Evolutionary conservation across 35 echinoderm and acorn worm genomes (phyloP), one percentile per base, ranked within the genome.

Genomic region (Amphiura filiformis): DNA sequence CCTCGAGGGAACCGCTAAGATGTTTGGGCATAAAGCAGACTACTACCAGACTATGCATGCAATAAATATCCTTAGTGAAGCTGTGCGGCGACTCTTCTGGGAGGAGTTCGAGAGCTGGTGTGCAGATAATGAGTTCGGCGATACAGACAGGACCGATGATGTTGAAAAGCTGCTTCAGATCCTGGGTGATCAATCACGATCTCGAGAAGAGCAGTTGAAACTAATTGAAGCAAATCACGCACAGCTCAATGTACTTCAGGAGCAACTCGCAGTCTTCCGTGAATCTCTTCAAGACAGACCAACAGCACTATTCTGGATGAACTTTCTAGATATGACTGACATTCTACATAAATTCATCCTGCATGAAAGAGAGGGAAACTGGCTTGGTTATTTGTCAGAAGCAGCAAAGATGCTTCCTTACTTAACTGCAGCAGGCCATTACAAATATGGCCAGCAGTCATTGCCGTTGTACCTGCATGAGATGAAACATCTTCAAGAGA

Each of bases 1-100:
- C 76, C 78, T 84, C 38, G 87, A 82, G 83, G 37, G 87, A 38
- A 84, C 87, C 57, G 87, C 87, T 37, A 89, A 89, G 49, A 83
- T 89, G 56, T 89, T 89, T 82, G 76, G 87, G 13, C 80, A 89
- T 35, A 89, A 89, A 64, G 86, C 76, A 18, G 84, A 86, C 38
- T 86, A 86, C 65, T 77, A 78, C 84, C 84, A 86, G 38, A 84
- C 78, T 40, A 61, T 89, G 57, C 78, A 89, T 89, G 87, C 39
- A n/a, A 36, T 89, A n/a, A 81, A 80, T 37, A 89, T 89, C 87
- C 87, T 89, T n/a, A 88, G 57, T 38, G 84, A 86, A 86, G 84
- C 84, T 75, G 61, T 81, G 38, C 80, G 56, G 77, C 77, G 76
- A 23, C 32, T 88, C 30, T 86, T 36, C 86, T 81, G 78, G 78